Evolutionary conservation across 1,140 invertebrate species (phyloP).

Genomic region (Danaus melanippus): DNA sequence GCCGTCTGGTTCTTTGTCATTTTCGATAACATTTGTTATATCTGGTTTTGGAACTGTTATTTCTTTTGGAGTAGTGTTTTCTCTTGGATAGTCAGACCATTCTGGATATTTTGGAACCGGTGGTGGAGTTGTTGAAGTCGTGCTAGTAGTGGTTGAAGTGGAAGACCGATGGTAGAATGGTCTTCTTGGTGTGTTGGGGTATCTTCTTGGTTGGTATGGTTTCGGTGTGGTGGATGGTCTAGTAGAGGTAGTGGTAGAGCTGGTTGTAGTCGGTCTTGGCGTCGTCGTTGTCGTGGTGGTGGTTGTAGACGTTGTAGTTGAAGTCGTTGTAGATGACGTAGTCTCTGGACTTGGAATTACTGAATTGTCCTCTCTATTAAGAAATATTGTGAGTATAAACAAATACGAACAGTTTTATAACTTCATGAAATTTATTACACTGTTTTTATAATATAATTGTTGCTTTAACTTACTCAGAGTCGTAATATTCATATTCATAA

Average conservation of each 20-base stretch:
- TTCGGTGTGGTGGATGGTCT: slow-evolving; percentile 28
- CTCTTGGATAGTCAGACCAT: slow-evolving; percentile 23
- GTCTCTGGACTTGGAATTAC: slow-evolving; percentile 8
- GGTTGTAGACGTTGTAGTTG: slow-evolving; percentile 17
- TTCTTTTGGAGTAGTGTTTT: slow-evolving; percentile 25
- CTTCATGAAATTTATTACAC: background rate
- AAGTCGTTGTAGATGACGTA: slow-evolving; percentile 8
- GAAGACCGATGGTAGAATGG: slow-evolving; percentile 18
- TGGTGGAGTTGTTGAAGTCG: slow-evolving; percentile 8
- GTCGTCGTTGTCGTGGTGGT: slow-evolving; percentile 16
- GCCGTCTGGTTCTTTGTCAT: slow-evolving; percentile 34
- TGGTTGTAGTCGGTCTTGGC: slow-evolving; percentile 18
- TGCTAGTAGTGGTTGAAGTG: slow-evolving; percentile 7
- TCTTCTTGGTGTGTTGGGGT: slow-evolving; percentile 21
- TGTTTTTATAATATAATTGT: background rate
- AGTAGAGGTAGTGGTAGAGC: slow-evolving; percentile 20
- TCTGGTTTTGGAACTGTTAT: slow-evolving; percentile 26
- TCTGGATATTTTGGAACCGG: slow-evolving; percentile 22
- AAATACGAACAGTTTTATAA: too few relatives aligned
- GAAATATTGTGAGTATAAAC: too few relatives aligned
- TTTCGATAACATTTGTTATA: slow-evolving; percentile 30
- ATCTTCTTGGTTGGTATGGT: slow-evolving; percentile 24
- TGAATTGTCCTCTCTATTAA: slow-evolving; percentile 33
- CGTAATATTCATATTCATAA: slow-evolving; percentile 53
- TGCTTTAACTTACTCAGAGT: slow-evolving; percentile 43